Evolutionary conservation across 2,797 vertebrate species (phyloP).

Genomic region (Anguilla megastoma): DNA sequence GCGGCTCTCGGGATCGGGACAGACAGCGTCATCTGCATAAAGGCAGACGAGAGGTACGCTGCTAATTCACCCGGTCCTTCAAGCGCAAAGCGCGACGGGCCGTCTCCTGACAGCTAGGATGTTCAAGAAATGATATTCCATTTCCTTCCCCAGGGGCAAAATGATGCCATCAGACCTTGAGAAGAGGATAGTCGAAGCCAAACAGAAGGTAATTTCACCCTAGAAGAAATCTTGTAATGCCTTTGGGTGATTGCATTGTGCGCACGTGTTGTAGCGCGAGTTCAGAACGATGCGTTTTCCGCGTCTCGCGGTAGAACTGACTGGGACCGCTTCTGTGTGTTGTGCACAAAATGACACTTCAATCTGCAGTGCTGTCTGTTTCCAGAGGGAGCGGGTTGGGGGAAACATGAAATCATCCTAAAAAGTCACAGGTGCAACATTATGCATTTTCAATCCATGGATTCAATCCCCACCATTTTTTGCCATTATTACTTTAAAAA

Average conservation of each 20-base stretch:
- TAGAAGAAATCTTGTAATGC: neutral
- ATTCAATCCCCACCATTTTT: neutral
- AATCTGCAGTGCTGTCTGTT: neutral
- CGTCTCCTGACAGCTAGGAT: constrained; percentile 37
- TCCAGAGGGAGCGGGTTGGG: neutral
- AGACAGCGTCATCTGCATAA: constrained; percentile 96
- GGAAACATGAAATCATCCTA: neutral
- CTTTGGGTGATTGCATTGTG: neutral
- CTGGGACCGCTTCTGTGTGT: neutral
- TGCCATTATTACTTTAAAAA: neutral
- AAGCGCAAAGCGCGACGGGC: constrained; percentile 12
- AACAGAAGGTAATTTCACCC: constrained; percentile 86
- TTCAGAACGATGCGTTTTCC: neutral
- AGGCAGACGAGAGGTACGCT: constrained; percentile 87
- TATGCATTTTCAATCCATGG: neutral
- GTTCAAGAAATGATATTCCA: constrained; percentile 33
- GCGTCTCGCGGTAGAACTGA: neutral
- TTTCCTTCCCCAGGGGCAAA: constrained; percentile 81
- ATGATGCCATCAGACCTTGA: constrained; percentile 96
- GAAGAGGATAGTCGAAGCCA: constrained; percentile 92
- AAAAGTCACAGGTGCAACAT: neutral
- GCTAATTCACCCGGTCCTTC: neutral
- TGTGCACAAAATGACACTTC: neutral
- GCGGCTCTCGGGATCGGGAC: constrained; percentile 96
- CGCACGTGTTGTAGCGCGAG: neutral